Conservation (phyloP, 2,888 invertebrate genomes). For the Epirrhoe alternata region DNA sequence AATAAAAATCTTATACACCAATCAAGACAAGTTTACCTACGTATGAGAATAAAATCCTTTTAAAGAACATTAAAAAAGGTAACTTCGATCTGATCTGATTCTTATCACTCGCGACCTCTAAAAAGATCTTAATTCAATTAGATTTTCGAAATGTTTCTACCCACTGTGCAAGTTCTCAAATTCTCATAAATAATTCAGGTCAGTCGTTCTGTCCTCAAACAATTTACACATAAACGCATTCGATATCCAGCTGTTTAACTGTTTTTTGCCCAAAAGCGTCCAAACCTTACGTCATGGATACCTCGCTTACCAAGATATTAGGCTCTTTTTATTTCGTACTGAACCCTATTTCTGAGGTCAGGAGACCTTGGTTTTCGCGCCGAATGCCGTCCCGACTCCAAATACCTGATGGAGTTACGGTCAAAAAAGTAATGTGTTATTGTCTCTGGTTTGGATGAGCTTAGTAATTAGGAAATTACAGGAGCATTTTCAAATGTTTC, state of each 20-base stretch:
- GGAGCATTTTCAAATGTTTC: conserved; percentile 31
- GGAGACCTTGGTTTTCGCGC: conserved; percentile 67
- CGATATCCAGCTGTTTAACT: conserved; percentile 56
- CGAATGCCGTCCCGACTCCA: conserved; percentile 60
- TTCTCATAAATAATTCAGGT: conserved; percentile 34
- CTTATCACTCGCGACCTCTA: background rate
- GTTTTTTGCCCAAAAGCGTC: conserved; percentile 60
- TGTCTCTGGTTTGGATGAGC: conserved; percentile 44
- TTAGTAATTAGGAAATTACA: conserved; percentile 42
- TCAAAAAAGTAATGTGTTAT: conserved; percentile 51
- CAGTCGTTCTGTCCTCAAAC: conserved; percentile 35
- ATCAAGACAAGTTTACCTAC: background rate
- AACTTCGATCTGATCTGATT: background rate
- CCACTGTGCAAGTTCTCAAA: conserved; percentile 2
- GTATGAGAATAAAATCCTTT: background rate
- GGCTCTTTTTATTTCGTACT: conserved; percentile 62
- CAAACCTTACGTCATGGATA: conserved; percentile 73
- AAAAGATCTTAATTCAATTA: background rate
- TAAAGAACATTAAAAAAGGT: background rate
- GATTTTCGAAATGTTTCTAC: background rate
- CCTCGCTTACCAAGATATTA: conserved; percentile 42
- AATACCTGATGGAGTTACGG: conserved; percentile 45
- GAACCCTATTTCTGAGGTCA: conserved; percentile 52
- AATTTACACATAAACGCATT: conserved; percentile 49
- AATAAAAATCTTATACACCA: background rate